These are phyloP conservation scores for Onychomys leucogaster DNA, from an alignment of 2,797 vertebrate genomes.

Conservation along the genomic window DNA sequence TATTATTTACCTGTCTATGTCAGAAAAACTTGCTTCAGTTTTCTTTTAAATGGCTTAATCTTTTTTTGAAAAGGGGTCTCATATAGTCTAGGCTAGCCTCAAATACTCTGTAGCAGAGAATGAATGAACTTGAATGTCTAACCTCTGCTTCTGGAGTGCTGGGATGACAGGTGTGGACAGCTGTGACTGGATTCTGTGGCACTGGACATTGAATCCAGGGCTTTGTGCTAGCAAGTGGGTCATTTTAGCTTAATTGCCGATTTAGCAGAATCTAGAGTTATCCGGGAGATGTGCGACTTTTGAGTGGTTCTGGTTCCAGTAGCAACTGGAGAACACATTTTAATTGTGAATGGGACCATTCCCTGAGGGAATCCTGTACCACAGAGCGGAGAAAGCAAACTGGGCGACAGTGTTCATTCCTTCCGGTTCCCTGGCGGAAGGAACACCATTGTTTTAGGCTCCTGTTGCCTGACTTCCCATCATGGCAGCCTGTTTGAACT, in stretches of 20 bases:
- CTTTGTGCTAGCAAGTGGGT: background rate
- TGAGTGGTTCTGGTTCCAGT: background rate
- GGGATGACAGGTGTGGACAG: background rate
- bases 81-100: background rate
- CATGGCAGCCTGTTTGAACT: background rate
- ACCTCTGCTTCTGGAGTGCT: too few species aligned
- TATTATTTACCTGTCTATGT: background rate
- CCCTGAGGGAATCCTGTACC: background rate
- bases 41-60: background rate
- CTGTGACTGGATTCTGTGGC: background rate
- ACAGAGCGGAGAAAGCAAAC: too few species aligned
- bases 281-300: background rate
- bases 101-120: background rate
- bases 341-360: background rate
- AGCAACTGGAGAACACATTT: background rate
- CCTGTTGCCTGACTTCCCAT: background rate
- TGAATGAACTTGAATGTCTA: background rate
- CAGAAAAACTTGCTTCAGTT: background rate
- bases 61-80: background rate
- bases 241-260: background rate
- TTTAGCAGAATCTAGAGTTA: background rate
- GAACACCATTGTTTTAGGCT: background rate
- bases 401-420: accelerated
- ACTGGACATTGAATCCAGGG: background rate
- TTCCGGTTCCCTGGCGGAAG: background rate